Evolutionary conservation across 2,888 invertebrate species (phyloP).

Genomic region (Anoplius nigerrimus): DNA sequence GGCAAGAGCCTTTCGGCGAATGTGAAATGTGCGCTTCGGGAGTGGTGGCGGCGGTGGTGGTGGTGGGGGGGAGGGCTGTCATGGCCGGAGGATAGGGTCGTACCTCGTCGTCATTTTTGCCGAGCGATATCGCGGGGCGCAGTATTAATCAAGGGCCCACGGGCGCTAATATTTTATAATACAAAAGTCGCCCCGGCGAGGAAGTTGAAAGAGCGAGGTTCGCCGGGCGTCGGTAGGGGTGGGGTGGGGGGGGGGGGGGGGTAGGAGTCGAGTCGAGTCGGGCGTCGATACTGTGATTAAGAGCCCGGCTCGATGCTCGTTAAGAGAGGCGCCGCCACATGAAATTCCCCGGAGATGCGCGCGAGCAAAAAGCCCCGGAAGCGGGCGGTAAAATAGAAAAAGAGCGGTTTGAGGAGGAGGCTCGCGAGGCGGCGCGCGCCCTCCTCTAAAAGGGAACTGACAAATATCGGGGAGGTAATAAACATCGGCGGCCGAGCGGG

Average conservation of each 20-base stretch:
- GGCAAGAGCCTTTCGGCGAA: no score
- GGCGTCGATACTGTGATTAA: neutral
- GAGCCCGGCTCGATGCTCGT: constrained; percentile 1
- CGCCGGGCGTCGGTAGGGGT: no score
- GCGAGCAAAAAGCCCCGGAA: neutral
- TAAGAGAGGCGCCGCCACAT: neutral
- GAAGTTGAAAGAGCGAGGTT: no score
- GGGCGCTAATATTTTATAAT: constrained; percentile 40
- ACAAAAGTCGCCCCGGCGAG: no score
- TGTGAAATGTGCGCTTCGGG: no score
- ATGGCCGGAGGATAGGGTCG: no score
- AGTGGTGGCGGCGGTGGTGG: no score
- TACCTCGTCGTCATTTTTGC: neutral
- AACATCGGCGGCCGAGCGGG: constrained; percentile 22
- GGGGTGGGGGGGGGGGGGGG: no score
- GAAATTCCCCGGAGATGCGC: constrained; percentile 1
- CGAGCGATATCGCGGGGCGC: neutral
- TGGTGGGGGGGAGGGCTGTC: no score
- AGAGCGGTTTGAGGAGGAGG: neutral
- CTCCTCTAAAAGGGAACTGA: constrained; percentile 18
- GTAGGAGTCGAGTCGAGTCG: no score
- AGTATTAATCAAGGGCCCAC: constrained; percentile 42
- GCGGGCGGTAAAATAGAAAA: neutral
- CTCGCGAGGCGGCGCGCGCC: neutral
- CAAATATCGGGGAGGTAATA: constrained; percentile 27